Base-by-base conservation (phyloP, 2,888 invertebrate genomes). In the Xiphydria camelus region DNA sequence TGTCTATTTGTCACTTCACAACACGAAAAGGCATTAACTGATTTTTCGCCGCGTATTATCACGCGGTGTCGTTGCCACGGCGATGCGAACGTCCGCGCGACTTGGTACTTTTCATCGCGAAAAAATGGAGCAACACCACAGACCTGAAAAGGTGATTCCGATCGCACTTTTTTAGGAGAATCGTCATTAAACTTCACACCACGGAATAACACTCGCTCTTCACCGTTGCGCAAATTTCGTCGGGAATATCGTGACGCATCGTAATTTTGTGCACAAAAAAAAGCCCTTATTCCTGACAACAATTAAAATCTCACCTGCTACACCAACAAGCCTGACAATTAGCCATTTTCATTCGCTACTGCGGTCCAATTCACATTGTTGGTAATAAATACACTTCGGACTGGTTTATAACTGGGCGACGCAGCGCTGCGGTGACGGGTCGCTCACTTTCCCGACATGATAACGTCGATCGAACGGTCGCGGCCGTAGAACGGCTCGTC, bases 321-420 rank as follows among this genome's bases (percentile, higher is more conserved):
- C 64, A 65, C 68, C 64, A 65, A 62, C 59, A 57, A 60, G 60
- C 62, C 66, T 66, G 66, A 66, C 66, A 68, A 71, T 70, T 73
- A 66, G 70, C 72, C 73, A 72, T 73, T 72, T 70, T 68, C 64
- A 59, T 60, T 68, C 59, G 54, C 50, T 47, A 55, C 57, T 59
- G 45, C 41, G 43, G 51, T 41, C 49, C 47, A 48, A 53, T 54
- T 54, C 51, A 54, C 56, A 59, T 62, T 57, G 55, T 61, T 56
- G 53, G 61, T 61, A 62, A 64, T 62, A 64, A 60, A 62, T 57
- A 64, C 51, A 49, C 56, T 50, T 47, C 34, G 47, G 40, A 45
- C 40, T 33, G 54, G 57, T 46, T 46, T 52, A 49, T 41, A 32
- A 37, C 20, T 29, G 39, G 34, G 18, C 39, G 45, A 44, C 41